Conservation (phyloP, 2,888 invertebrate genomes). For the Tenthredo amoena region DNA sequence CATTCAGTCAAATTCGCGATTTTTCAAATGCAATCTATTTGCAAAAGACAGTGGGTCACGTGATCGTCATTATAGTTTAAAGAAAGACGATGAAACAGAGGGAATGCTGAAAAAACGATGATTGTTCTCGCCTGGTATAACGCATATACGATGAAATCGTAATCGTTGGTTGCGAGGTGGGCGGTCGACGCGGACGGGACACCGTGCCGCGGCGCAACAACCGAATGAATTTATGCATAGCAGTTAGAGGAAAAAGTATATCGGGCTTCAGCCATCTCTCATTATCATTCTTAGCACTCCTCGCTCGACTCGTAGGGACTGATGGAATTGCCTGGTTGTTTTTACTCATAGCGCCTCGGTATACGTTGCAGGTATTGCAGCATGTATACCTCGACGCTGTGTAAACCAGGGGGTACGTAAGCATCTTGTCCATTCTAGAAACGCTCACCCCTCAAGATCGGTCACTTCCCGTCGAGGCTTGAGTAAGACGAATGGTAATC, state of each 20-base stretch:
- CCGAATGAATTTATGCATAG: constrained; percentile 61
- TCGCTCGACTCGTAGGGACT: constrained; percentile 59
- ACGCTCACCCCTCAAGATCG: constrained; percentile 22
- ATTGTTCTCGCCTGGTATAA: constrained; percentile 4
- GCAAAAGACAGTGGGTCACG: background rate
- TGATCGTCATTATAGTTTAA: background rate
- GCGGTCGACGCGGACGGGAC: constrained; percentile 48
- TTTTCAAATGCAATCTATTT: too few relatives aligned
- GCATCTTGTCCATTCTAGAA: constrained; percentile 21
- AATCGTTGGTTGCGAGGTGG: constrained; percentile 49
- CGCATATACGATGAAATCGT: constrained; percentile 45
- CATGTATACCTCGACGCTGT: background rate
- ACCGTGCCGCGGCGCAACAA: constrained; percentile 54
- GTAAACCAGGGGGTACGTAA: constrained; percentile 34
- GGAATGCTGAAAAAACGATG: background rate
- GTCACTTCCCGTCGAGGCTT: constrained; percentile 22
- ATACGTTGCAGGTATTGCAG: constrained; percentile 19
- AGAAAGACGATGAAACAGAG: background rate
- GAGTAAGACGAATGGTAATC: constrained; percentile 16
- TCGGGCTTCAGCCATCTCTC: constrained; percentile 72
- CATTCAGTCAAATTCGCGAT: too few relatives aligned
- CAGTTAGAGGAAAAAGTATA: constrained; percentile 67
- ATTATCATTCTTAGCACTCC: constrained; percentile 74
- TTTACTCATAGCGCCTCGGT: constrained; percentile 41
- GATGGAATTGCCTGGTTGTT: constrained; percentile 60